Percentiles rank a stretch among this genome's conserved stretches.
Conservation (phyloP, 1,140 invertebrate species). For the Drosophila elegans region DNA sequence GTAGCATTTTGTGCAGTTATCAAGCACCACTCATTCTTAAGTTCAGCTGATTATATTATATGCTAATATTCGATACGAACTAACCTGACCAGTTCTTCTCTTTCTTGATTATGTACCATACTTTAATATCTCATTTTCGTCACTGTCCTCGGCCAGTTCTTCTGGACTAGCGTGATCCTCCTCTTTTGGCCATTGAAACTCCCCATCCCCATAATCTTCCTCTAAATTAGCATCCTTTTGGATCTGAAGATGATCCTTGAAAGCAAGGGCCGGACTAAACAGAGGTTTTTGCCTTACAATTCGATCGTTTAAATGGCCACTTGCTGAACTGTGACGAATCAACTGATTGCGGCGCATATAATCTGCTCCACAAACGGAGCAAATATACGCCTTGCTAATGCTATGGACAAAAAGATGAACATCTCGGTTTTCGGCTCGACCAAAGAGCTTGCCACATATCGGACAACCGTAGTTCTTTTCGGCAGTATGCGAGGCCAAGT, state of each 20-base stretch:
- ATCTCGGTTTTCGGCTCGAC: conserved; percentile 93
- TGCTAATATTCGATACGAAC: background rate
- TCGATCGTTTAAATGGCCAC: conserved; percentile 90
- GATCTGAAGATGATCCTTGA: too few relatives aligned
- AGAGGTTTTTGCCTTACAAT: conserved; percentile 92
- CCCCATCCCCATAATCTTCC: background rate
- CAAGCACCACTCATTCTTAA: too few relatives aligned
- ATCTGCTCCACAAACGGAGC: conserved; percentile 91
- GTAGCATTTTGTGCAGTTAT: too few relatives aligned
- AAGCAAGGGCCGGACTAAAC: conserved; percentile 77
- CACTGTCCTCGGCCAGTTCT: background rate
- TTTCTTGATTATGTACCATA: background rate
- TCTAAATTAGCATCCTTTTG: background rate
- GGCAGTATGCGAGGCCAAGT: conserved; percentile 91
- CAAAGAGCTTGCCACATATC: conserved; percentile 94
- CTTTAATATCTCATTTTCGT: background rate
- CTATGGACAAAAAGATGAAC: conserved; percentile 94
- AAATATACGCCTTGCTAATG: conserved; percentile 94
- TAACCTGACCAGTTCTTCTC: background rate
- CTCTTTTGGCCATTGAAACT: background rate
- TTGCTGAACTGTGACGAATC: conserved; percentile 91
- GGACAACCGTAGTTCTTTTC: conserved; percentile 92
- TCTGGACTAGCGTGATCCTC: too few relatives aligned
- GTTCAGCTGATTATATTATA: too few relatives aligned
- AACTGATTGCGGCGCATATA: conserved; percentile 94